Base-by-base conservation (phyloP, 2,113 vertebrate species). In the Sapayoa aenigma region DNA sequence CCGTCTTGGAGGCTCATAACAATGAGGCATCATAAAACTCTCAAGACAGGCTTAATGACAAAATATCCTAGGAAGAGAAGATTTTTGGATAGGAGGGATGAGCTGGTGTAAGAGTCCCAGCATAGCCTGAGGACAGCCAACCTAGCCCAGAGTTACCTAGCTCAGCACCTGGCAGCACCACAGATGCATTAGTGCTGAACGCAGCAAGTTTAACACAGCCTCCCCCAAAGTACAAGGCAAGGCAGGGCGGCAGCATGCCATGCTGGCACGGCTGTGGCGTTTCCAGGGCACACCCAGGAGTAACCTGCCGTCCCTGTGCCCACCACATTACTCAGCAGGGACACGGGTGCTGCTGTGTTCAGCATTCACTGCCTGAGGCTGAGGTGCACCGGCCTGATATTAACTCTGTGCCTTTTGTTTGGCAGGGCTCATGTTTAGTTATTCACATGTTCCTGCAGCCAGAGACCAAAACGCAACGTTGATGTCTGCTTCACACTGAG, bases 111-210 rank as follows among this genome's bases (percentile, higher is more conserved):
- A 44, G 47, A 94, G 71, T 25, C 53, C 20, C 76, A 74, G 37
- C 0, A 0, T 19, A 78, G 56, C 77, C 79, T 23, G 52, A 27
- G 80, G 68, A 74, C 24, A 72, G 42, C 55, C 59, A 62, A 60
- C 37, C 79, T 71, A 63, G 83, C 75, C 47, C 37, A 24, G 53
- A 68, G 55, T 80, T 46, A 52, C 76, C 83, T 50, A 13, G 47
- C 80, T 92, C 86, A 89, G 95, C 95, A 95, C 30, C 95, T 86
- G 94, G 94, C 68, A 89, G 82, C 30, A 5, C 58, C 11, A 12
- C 67, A 68, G 59, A 52, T 1, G 5, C 28, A 1, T 19, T 6
- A 0, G 14, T 2, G 71, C 95, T 93, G 95, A 95, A 21, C 0
- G 0, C 92, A 89, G 83, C 85, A 33, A 31, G 55, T 80, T 65